These are phyloP conservation scores for Lagopus muta DNA, from an alignment of 2,113 vertebrate species.

Conservation along the genomic window DNA sequence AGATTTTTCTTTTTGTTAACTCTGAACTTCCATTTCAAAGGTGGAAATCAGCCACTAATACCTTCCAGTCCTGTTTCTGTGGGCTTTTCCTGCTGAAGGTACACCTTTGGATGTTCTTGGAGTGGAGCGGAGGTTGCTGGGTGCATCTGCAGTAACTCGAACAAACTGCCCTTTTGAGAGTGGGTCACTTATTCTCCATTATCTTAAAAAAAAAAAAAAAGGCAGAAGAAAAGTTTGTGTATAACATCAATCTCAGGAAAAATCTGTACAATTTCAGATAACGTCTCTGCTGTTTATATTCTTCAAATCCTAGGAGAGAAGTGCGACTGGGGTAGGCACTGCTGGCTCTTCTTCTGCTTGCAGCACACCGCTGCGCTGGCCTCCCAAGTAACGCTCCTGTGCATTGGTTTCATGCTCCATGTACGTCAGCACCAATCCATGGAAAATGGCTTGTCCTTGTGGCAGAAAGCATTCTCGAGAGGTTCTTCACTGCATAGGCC, in stretches of 20 bases:
- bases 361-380: neutral
- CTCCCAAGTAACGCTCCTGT: neutral
- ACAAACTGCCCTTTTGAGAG: neutral
- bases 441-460: neutral
- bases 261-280: neutral
- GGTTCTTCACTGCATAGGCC: neutral
- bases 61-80: neutral
- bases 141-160: neutral
- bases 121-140: neutral
- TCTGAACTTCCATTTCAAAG: neutral
- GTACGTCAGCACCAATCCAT: neutral
- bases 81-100: neutral
- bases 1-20: neutral
- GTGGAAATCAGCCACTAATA: neutral
- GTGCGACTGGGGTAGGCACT: neutral
- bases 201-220: neutral
- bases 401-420: neutral
- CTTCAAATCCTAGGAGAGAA: neutral
- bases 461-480: neutral
- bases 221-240: neutral
- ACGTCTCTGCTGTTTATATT: neutral
- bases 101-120: neutral
- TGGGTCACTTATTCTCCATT: neutral
- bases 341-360: neutral
- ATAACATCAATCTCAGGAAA: neutral